A percentile compares a stretch with the other conserved stretches of the same genome.
phyloP scores from a whole-genome alignment of 2,113 vertebrate species.

The Lagopus leucura region DNA sequence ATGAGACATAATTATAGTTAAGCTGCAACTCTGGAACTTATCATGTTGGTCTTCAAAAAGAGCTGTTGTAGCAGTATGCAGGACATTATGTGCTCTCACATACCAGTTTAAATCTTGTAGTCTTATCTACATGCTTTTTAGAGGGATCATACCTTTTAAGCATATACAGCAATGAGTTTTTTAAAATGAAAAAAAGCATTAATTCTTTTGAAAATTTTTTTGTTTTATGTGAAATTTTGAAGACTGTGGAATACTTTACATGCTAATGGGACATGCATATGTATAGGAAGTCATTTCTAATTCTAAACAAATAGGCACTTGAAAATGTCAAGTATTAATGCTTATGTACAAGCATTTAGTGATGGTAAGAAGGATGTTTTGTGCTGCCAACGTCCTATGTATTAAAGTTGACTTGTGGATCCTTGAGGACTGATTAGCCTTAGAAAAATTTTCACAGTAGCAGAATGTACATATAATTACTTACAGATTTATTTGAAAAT shows the following conservation, averaged over 20 bases:
- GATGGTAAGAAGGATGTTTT: not conserved
- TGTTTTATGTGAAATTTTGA: not conserved
- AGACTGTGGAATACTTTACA: not conserved
- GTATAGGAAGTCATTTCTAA: not conserved
- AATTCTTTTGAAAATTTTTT: not conserved
- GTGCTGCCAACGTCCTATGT: not conserved
- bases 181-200: not conserved
- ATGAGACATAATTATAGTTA: not conserved
- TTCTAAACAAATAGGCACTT: not conserved
- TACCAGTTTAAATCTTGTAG: not conserved
- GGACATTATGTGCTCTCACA: not conserved
- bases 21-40: not conserved
- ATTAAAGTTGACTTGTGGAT: not conserved
- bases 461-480: not conserved
- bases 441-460: not conserved
- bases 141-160: not conserved
- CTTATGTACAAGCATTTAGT: not conserved
- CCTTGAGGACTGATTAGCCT: not conserved
- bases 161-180: not conserved
- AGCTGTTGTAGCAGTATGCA: not conserved
- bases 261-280: not conserved
- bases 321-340: not conserved
- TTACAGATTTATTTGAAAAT: slow-evolving; percentile 16
- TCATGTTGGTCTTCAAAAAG: not conserved
- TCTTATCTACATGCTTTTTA: not conserved